Conservation (phyloP, 2,888 invertebrate genomes). For the Odontocolon sp. region DNA sequence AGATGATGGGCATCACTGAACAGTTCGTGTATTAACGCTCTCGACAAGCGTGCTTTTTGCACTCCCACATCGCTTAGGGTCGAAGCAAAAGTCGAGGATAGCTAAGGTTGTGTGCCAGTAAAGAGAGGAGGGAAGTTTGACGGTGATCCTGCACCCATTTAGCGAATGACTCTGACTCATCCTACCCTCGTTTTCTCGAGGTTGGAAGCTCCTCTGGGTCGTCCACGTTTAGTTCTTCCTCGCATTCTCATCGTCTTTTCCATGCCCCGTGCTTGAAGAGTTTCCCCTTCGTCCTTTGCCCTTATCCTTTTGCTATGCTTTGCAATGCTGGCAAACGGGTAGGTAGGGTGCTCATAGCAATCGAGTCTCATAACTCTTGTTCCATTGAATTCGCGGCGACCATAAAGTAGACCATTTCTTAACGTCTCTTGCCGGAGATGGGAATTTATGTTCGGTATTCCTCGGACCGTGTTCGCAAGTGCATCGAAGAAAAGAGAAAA, state of each 20-base stretch:
- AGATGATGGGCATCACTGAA: constrained; percentile 23
- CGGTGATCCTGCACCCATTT: constrained; percentile 55
- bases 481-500: not conserved
- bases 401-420: constrained; percentile 73
- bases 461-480: constrained; percentile 45
- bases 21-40: constrained; percentile 32
- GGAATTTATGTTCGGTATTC: constrained; percentile 65
- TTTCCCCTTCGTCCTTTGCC: constrained; percentile 1
- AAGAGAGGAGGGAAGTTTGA: constrained; percentile 45
- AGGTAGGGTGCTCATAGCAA: constrained; percentile 46
- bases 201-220: constrained; percentile 31
- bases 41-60: constrained; percentile 35
- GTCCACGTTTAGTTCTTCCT: constrained; percentile 23
- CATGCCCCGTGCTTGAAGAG: constrained; percentile 26
- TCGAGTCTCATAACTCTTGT: constrained; percentile 69
- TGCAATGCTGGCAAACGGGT: constrained; percentile 3
- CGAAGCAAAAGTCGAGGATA: constrained; percentile 42
- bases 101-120: not conserved
- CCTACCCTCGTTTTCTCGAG: constrained; percentile 47
- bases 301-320: not conserved
- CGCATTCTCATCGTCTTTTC: constrained; percentile 20
- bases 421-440: constrained; percentile 64
- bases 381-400: constrained; percentile 72
- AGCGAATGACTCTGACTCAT: constrained; percentile 60
- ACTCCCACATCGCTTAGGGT: constrained; percentile 13